Percentiles rank a stretch among this genome's conserved stretches.
These are phyloP conservation scores for Lagopus leucura DNA, from an alignment of 2,113 vertebrate genomes.

Conservation along the genomic window DNA sequence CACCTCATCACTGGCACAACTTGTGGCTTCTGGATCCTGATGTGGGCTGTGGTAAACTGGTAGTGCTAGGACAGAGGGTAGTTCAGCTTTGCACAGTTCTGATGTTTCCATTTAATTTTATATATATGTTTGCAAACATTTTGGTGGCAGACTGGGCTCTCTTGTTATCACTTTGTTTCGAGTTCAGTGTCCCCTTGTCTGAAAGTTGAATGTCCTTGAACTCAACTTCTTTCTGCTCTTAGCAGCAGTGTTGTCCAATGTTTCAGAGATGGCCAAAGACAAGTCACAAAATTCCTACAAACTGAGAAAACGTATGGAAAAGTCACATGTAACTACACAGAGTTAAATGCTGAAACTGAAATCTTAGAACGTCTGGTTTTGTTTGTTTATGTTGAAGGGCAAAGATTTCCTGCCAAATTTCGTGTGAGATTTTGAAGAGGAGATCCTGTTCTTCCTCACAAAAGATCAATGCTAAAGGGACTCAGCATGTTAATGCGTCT, in stretches of 20 bases:
- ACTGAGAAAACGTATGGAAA: not conserved
- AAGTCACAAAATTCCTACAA: not conserved
- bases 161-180: not conserved
- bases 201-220: not conserved
- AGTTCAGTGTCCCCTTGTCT: not conserved
- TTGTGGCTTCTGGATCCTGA: not conserved
- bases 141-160: not conserved
- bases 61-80: not conserved
- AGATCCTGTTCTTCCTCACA: not conserved
- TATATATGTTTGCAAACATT: not conserved
- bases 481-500: not conserved
- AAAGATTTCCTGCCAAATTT: not conserved
- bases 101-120: not conserved
- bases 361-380: not conserved
- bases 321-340: not conserved
- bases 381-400: not conserved
- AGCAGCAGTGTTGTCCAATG: not conserved
- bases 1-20: not conserved
- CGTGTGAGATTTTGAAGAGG: not conserved
- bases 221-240: not conserved
- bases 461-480: not conserved
- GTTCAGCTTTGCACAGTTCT: not conserved
- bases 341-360: not conserved
- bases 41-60: not conserved
- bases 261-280: not conserved